Conservation (phyloP, 2,797 vertebrate species). For the Pangasius sanitwongsei region DNA sequence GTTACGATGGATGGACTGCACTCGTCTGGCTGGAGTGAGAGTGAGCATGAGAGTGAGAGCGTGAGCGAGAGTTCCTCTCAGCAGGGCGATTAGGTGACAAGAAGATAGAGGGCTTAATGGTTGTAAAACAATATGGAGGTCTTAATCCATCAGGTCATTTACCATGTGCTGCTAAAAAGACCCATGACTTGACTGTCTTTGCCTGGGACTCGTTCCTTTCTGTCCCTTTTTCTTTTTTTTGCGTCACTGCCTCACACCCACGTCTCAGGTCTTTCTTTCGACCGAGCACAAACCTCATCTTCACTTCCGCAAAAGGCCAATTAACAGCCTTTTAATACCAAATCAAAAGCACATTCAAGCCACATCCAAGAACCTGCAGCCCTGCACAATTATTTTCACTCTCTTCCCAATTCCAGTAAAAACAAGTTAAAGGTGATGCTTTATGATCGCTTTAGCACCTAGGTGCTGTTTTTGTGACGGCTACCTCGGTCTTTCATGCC, state of each 20-base stretch:
- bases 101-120: conserved; percentile 63
- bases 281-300: conserved; percentile 53
- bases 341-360: conserved; percentile 67
- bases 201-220: not conserved
- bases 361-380: conserved; percentile 45
- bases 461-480: conserved; percentile 64
- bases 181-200: not conserved
- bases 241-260: conserved; percentile 49
- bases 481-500: conserved; percentile 49
- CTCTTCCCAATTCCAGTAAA: conserved; percentile 69
- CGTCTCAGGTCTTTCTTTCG: conserved; percentile 54
- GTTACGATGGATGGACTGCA: conserved; percentile 59
- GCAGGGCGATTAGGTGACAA: conserved; percentile 57
- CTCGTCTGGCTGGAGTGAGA: conserved; percentile 13
- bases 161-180: conserved; percentile 54
- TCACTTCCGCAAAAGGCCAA: conserved; percentile 73
- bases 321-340: conserved; percentile 77
- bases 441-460: conserved; percentile 71
- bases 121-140: conserved; percentile 66
- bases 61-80: conserved; percentile 48
- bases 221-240: conserved; percentile 12
- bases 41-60: conserved; percentile 31
- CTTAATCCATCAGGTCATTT: conserved; percentile 69
- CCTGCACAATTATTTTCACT: conserved; percentile 57
- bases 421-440: conserved; percentile 69